Percentiles rank a stretch among this genome's conserved stretches.
These are phyloP conservation scores for Epinotia ramella DNA, from an alignment of 2,888 invertebrate species.

Conservation along the genomic window DNA sequence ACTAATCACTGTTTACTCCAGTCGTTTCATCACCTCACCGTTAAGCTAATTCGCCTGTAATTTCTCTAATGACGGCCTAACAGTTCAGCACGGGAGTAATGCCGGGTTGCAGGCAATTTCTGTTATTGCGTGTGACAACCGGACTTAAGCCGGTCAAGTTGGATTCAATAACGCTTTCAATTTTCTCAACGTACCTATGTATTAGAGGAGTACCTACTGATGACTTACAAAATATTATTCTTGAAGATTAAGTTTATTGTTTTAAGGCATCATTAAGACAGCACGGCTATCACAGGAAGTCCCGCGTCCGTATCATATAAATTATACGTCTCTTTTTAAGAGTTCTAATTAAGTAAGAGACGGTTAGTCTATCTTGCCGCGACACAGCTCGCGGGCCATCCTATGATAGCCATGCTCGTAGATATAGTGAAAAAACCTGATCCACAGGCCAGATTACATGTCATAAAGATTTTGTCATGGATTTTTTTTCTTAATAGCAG, in stretches of 20 bases:
- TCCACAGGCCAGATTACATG: too few species aligned
- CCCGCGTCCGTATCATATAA: too few species aligned
- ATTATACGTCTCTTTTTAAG: too few species aligned
- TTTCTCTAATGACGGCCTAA: constrained; percentile 62
- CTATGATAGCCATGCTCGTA: too few species aligned
- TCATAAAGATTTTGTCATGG: too few species aligned
- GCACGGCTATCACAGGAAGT: too few species aligned
- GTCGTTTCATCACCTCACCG: constrained; percentile 55
- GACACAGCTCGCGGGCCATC: too few species aligned
- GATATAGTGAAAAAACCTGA: too few species aligned
- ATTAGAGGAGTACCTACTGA: background rate
- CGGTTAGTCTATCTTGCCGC: too few species aligned
- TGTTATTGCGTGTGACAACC: constrained; percentile 49
- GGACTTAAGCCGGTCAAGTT: constrained; percentile 39
- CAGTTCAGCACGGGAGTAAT: constrained; percentile 51
- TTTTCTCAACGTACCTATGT: constrained; percentile 4
- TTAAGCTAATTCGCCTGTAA: constrained; percentile 62
- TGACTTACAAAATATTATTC: background rate
- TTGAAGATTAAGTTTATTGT: background rate
- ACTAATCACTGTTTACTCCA: constrained; percentile 49
- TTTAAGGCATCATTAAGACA: too few species aligned
- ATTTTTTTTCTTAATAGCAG: too few species aligned
- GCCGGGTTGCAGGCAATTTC: constrained; percentile 48
- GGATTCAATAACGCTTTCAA: constrained; percentile 32
- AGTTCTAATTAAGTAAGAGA: too few species aligned